Conservation (phyloP, 2,888 invertebrate genomes). For the Philereme transversata region DNA sequence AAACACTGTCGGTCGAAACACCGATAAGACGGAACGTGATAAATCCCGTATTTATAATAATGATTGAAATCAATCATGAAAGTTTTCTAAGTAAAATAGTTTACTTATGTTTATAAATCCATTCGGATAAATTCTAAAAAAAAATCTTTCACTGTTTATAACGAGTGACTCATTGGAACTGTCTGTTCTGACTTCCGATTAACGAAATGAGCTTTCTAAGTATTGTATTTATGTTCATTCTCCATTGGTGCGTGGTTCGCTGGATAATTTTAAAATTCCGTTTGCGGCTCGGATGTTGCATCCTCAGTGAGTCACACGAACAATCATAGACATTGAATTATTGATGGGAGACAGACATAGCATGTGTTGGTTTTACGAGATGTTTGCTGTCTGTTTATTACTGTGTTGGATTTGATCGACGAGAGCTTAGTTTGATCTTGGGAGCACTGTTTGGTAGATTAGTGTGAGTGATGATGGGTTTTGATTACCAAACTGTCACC, state of each 20-base stretch:
- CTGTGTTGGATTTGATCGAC: constrained; percentile 7
- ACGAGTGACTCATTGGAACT: constrained; percentile 10
- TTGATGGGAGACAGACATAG: constrained; percentile 16
- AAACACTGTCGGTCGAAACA: no score
- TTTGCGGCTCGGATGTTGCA: constrained; percentile 35
- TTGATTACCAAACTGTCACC: no score
- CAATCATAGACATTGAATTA: constrained; percentile 15
- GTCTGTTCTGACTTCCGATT: constrained; percentile 12
- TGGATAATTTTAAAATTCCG: constrained; percentile 32
- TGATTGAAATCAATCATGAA: no score
- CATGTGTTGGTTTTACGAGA: constrained; percentile 22
- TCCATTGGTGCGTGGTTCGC: constrained; percentile 4
- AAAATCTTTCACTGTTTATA: not conserved
- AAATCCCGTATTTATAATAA: no score
- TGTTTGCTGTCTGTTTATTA: constrained; percentile 3
- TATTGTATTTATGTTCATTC: constrained; percentile 25
- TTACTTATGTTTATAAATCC: not conserved
- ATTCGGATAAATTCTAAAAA: not conserved
- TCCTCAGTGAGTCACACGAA: constrained; percentile 38
- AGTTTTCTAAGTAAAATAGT: no score
- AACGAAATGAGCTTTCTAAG: constrained; percentile 31
- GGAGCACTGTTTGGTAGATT: not conserved
- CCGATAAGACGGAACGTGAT: no score
- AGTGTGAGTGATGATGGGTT: not conserved
- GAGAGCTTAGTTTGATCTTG: not conserved